Evolutionary conservation across 1,140 invertebrate species (phyloP), one percentile per base, ranked within the genome.

Genomic region (Drosophila pallidifrons): DNA sequence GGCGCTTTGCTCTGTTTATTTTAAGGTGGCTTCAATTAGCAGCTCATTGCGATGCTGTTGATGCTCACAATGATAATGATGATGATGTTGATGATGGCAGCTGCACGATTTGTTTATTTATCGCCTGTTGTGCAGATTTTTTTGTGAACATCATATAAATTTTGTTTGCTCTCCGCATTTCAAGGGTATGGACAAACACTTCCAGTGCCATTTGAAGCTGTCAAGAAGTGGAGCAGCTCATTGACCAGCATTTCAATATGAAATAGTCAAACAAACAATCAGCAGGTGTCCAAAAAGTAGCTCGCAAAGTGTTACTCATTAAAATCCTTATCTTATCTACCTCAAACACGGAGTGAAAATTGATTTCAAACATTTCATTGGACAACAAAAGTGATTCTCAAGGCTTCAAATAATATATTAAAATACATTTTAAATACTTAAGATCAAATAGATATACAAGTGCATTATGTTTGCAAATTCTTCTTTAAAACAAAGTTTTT

Each of bases 1-100:
- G 79, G 76, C 82, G 77, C 79, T 57, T 67, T 87, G 82, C 83
- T 87, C 83, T 80, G 83, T 80, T 87, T 83, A 81, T 82, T 89
- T 77, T 85, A 85, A 88, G 85, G 85, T 88, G 85, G 74, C 79
- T 89, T 85, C 86, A 88, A 88, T 88, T 88, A 88, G 85, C 85
- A 67, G 76, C 65, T 82, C 51, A 87, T 82, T 79, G 71, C 59
- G 43, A 28, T 25, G 3, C 20, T 25, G 20, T 25, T 25, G 20
- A 25, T 25, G 20, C 20, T 25, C 20, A 25, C 20, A 25, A 25
- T 25, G 20, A 25, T 25, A 3, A 25, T 30, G 64, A 51, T 41
- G 43, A 49, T 49, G 20, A 20, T 20, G 3, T 3, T 30, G 71
- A 51, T 41, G 51, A 49, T 49, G 66, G 47, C 49, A 52, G 64